Evolutionary conservation across 2,888 invertebrate genomes (phyloP), one percentile per base, ranked within the genome.

Genomic region (Sminthurinus aureus): DNA sequence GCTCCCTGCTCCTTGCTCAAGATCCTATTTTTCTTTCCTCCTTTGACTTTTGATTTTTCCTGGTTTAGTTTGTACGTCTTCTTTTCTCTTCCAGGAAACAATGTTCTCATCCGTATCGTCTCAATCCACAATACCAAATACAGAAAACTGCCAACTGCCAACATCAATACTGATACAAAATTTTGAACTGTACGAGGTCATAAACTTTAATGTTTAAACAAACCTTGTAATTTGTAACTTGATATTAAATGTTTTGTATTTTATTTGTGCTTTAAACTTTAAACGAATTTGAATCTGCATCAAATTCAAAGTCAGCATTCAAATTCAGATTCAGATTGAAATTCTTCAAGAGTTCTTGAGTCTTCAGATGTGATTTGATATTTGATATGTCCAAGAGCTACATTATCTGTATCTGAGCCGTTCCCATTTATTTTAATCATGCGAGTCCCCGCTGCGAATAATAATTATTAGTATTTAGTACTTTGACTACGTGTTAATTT

Each of bases 401-500:
- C 18, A 13, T 13, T 58, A 58, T 58, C 58, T 2, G 9, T 15
- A 13, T 58, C 2, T 58, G 58, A 58, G 18, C 18, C 18, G 13
- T 18, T 58, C 15, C 58, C 58, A 58, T 18, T 15, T 58, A 13
- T 58, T 18, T 58, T 18, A 58, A 18, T 58, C 58, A 13, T 58
- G 13, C 2, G 58, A 58, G 0, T 20, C 79, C 79, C 79, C 50
- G 69, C 69, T 79, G 69, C 0, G 69, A 79, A 69, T 79, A 20
- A 66, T 79, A 79, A 79, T 79, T 79, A 69, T 38, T 69, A 58
- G 15, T 58, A 38, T 6, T 38, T 38, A 38, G 38, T 38, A 38
- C 38, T 38, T 38, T 38, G 38, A 38, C 38, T 38, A 38, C 24
- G 51, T 75, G 50, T 51, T 74, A 38, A 51, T 75, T 75, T 75